These are phyloP conservation scores for Blastobasis lacticolella DNA, from an alignment of 2,888 invertebrate species.

Conservation along the genomic window DNA sequence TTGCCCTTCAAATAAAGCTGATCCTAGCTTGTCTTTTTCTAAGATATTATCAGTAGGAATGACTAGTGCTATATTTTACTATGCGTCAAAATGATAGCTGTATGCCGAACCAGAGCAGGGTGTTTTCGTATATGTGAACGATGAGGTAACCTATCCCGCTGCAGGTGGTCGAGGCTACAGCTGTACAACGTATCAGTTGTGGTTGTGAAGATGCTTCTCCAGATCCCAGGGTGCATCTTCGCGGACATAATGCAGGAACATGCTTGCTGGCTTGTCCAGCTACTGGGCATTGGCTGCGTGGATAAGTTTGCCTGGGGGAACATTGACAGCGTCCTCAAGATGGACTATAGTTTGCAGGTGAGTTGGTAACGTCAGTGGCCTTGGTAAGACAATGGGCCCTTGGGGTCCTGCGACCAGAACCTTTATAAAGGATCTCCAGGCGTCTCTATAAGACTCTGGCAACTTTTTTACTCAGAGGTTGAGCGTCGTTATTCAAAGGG, in stretches of 20 bases:
- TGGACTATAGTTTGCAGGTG: slow-evolving; percentile 31
- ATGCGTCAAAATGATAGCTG: slow-evolving; percentile 23
- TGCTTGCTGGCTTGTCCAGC: slow-evolving; percentile 86
- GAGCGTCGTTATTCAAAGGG: too few species aligned
- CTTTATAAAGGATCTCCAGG: too few species aligned
- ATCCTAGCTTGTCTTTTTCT: too few species aligned
- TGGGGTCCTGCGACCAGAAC: too few species aligned
- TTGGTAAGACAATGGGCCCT: too few species aligned
- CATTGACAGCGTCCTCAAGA: slow-evolving; percentile 51
- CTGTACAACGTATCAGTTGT: slow-evolving; percentile 94
- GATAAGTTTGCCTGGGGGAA: slow-evolving; percentile 78
- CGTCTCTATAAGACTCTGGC: too few species aligned
- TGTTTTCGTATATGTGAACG: not conserved
- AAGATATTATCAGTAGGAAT: too few species aligned
- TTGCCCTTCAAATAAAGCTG: too few species aligned
- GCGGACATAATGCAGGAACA: slow-evolving; percentile 72
- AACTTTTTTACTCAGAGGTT: too few species aligned
- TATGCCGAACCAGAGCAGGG: slow-evolving; percentile 9
- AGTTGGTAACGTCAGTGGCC: too few species aligned
- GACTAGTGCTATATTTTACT: too few species aligned
- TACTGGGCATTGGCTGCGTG: slow-evolving; percentile 93
- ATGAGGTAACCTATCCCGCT: too few species aligned
- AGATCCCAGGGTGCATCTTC: slow-evolving; percentile 94
- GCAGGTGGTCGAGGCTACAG: slow-evolving; percentile 90
- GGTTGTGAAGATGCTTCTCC: slow-evolving; percentile 87